These are phyloP conservation scores for Coranthus polyacanthus DNA, from an alignment of 2,797 vertebrate genomes.

Conservation along the genomic window DNA sequence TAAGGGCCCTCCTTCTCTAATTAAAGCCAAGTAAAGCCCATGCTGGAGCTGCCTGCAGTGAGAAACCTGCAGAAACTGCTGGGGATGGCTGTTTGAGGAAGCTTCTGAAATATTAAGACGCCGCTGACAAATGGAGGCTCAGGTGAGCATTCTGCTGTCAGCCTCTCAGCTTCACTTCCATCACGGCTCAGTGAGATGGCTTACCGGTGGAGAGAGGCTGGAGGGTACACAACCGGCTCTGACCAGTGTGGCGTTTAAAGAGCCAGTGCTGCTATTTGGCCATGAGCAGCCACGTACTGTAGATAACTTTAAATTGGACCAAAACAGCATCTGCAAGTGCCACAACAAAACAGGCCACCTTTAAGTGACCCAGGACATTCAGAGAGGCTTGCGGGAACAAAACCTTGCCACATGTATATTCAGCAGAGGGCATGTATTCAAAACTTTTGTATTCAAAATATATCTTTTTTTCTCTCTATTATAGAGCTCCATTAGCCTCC, in stretches of 20 bases:
- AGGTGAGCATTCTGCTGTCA: constrained; percentile 75
- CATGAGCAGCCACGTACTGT: neutral
- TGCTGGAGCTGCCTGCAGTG: constrained; percentile 60
- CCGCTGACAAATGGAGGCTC: constrained; percentile 70
- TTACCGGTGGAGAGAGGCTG: constrained; percentile 16
- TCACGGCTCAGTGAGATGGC: constrained; percentile 48
- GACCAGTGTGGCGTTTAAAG: constrained; percentile 34
- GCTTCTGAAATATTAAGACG: constrained; percentile 82
- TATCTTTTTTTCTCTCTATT: too few relatives aligned
- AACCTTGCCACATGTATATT: too few relatives aligned
- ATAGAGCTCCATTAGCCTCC: too few relatives aligned
- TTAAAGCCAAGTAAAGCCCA: constrained; percentile 66
- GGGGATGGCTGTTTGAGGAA: constrained; percentile 63
- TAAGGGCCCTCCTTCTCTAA: constrained; percentile 69
- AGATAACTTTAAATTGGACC: neutral
- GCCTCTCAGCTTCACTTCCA: constrained; percentile 64
- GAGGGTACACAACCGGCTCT: constrained; percentile 23
- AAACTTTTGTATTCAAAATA: too few relatives aligned
- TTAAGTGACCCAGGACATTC: neutral
- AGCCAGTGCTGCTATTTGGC: constrained; percentile 12
- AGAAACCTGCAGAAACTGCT: constrained; percentile 55
- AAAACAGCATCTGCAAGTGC: neutral
- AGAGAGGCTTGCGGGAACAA: too few relatives aligned
- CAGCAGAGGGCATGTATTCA: too few relatives aligned
- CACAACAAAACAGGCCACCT: neutral